These are phyloP conservation scores for Perca fluviatilis DNA, from an alignment of 2,113 vertebrate species.

Conservation along the genomic window DNA sequence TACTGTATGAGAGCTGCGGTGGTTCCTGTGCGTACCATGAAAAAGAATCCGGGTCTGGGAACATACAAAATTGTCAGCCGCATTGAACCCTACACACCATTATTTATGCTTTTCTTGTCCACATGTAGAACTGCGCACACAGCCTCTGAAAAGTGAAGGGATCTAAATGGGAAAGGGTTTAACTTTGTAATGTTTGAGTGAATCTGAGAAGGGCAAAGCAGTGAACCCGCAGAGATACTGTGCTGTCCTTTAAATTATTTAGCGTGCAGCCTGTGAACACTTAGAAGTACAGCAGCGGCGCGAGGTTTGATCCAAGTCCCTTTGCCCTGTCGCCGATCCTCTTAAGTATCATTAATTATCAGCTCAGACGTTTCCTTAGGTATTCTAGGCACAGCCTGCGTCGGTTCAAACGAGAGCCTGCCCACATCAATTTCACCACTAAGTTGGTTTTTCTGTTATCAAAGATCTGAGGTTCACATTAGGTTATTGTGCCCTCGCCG, in stretches of 20 bases:
- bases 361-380: conserved; percentile 40
- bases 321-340: conserved; percentile 20
- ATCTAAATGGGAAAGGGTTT: neutral
- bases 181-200: conserved; percentile 5
- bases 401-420: conserved; percentile 40
- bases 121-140: neutral
- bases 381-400: conserved; percentile 40
- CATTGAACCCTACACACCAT: too few species aligned
- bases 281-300: conserved; percentile 25
- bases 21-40: too few species aligned
- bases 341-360: conserved; percentile 57
- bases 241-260: conserved; percentile 40
- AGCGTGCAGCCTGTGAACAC: conserved; percentile 11
- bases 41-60: too few species aligned
- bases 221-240: conserved; percentile 6
- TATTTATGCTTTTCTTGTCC: neutral
- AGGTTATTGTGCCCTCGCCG: conserved; percentile 30
- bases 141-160: neutral
- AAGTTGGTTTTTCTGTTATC: conserved; percentile 52
- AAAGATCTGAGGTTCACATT: conserved; percentile 38
- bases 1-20: too few species aligned
- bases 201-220: neutral
- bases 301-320: conserved; percentile 57
- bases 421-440: conserved; percentile 35
- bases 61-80: neutral